A percentile compares a stretch with the other conserved stretches of the same genome.
Evolutionary conservation across 2,113 vertebrate species (phyloP).

Genomic region (Cisticola juncidis): DNA sequence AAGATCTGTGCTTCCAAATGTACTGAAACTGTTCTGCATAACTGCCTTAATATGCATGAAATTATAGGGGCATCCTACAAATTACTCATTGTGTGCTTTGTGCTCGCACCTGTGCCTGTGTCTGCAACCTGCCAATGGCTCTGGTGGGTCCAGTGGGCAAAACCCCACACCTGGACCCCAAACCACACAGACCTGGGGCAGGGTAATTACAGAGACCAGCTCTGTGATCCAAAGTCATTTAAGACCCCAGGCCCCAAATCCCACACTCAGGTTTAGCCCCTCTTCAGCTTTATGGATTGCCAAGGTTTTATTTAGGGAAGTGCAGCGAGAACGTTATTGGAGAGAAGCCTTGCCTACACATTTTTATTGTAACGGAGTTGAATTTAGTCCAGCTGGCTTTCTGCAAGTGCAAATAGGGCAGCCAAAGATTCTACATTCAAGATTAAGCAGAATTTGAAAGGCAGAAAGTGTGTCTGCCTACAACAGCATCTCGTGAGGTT

Average conservation of each 20-base stretch:
- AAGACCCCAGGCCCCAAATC: neutral
- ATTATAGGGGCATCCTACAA: conserved; percentile 48
- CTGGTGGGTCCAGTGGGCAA: neutral
- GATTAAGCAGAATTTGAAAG: conserved; percentile 18
- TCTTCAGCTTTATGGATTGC: neutral
- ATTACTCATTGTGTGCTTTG: conserved; percentile 7
- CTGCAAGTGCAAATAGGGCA: neutral
- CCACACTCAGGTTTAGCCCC: neutral
- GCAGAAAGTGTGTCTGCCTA: neutral
- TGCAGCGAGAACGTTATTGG: neutral
- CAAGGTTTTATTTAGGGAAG: neutral
- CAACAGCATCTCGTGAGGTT: neutral
- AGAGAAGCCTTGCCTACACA: neutral
- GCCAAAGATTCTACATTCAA: conserved; percentile 1
- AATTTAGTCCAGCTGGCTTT: conserved; percentile 36
- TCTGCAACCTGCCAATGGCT: neutral
- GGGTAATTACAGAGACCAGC: neutral
- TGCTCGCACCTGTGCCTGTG: neutral
- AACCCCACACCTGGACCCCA: neutral
- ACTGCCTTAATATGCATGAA: conserved; percentile 46
- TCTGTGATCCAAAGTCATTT: accelerated
- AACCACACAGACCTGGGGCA: neutral
- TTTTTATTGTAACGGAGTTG: neutral
- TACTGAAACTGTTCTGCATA: conserved; percentile 23
- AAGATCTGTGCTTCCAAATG: conserved; percentile 34